Evolutionary conservation across 2,113 vertebrate species (phyloP).

Genomic region (Megalops atlanticus): DNA sequence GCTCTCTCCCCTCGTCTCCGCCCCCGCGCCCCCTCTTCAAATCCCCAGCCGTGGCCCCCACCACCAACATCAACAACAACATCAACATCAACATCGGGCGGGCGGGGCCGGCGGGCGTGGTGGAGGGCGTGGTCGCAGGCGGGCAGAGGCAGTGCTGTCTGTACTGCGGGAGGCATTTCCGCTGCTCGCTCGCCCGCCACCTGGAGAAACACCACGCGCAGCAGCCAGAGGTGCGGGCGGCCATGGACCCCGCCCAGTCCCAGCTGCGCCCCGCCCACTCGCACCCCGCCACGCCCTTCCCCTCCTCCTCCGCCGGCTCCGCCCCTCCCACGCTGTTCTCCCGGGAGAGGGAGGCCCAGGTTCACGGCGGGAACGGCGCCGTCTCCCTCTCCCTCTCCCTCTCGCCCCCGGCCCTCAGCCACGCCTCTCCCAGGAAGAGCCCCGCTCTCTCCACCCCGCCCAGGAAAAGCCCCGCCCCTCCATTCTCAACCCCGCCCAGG

Average conservation of each 20-base stretch:
- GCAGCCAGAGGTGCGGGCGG: slow-evolving; percentile 69
- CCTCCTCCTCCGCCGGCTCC: slow-evolving; percentile 36
- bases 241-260: slow-evolving; percentile 49
- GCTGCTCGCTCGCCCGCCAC: slow-evolving; percentile 71
- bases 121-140: slow-evolving; percentile 33
- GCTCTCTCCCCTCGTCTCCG: slow-evolving; percentile 34
- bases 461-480: slow-evolving; percentile 43
- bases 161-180: slow-evolving; percentile 73
- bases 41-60: slow-evolving; percentile 53
- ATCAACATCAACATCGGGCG: slow-evolving; percentile 7
- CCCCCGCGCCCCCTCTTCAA: slow-evolving; percentile 62
- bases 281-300: slow-evolving; percentile 41
- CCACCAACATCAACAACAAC: slow-evolving; percentile 33
- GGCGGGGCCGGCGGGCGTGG: slow-evolving; percentile 19
- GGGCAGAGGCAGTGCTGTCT: slow-evolving; percentile 67
- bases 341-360: slow-evolving; percentile 37
- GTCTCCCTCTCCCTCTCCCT: slow-evolving; percentile 44
- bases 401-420: slow-evolving; percentile 47
- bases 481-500: slow-evolving; percentile 52
- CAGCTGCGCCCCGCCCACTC: slow-evolving; percentile 59
- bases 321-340: slow-evolving; percentile 27
- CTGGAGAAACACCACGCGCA: slow-evolving; percentile 74
- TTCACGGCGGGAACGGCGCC: slow-evolving; percentile 9
- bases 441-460: slow-evolving; percentile 34
- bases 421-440: slow-evolving; percentile 47